Evolutionary conservation across 1,140 invertebrate species (phyloP).

Genomic region (Aphelenchoides avenae): DNA sequence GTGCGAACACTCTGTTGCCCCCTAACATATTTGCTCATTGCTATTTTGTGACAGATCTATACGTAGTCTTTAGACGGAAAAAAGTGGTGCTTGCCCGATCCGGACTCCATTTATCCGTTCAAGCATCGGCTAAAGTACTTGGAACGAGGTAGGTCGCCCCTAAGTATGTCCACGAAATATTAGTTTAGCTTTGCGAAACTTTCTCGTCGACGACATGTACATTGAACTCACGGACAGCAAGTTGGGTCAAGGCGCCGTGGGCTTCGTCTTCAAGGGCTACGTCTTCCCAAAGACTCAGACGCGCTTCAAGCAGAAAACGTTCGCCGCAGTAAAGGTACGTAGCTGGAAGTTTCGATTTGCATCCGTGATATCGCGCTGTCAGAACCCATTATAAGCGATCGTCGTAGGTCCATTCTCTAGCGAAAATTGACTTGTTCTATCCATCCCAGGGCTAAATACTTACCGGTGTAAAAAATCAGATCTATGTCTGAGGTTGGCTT

Average conservation of each 20-base stretch:
- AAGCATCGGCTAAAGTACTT: constrained; percentile 43
- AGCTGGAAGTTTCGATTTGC: no score
- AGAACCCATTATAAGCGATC: no score
- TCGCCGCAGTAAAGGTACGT: constrained; percentile 51
- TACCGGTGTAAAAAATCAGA: no score
- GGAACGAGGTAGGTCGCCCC: constrained; percentile 38
- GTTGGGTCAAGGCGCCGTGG: constrained; percentile 51
- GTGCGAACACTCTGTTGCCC: background rate
- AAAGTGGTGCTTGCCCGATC: constrained; percentile 49
- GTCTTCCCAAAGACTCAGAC: constrained; percentile 54
- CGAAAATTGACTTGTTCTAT: no score
- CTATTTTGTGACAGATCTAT: constrained; percentile 14
- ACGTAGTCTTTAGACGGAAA: constrained; percentile 46
- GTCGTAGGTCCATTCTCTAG: no score
- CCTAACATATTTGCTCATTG: background rate
- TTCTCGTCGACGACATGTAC: constrained; percentile 47
- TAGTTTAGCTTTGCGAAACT: constrained; percentile 36
- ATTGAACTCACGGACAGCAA: constrained; percentile 53
- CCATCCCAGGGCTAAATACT: no score
- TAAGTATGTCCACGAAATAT: background rate
- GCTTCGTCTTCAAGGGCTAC: constrained; percentile 55
- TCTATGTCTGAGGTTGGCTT: no score
- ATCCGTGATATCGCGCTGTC: no score
- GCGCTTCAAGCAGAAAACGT: constrained; percentile 53
- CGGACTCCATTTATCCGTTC: constrained; percentile 53